A percentile compares a stretch with the other conserved stretches of the same genome.
These are phyloP conservation scores for Thripadectes ignobilis DNA, from an alignment of 2,797 vertebrate genomes.

Conservation along the genomic window DNA sequence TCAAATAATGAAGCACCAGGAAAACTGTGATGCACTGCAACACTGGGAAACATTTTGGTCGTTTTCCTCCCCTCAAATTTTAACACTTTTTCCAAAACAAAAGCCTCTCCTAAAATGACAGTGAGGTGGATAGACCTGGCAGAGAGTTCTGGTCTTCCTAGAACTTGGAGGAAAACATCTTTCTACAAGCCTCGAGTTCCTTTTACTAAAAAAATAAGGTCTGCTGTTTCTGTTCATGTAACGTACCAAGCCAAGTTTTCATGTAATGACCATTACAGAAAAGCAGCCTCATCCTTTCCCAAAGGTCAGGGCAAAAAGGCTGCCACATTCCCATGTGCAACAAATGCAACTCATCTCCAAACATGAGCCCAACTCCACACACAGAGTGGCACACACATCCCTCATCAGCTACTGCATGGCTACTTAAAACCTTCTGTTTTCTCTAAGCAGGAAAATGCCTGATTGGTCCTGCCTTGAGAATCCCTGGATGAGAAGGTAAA, in stretches of 20 bases:
- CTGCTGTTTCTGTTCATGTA: neutral
- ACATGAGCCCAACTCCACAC: rapidly evolving
- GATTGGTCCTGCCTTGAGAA: neutral
- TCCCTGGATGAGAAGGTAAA: neutral
- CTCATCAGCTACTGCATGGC: neutral
- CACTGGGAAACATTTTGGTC: neutral
- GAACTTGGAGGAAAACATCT: neutral
- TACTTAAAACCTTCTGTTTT: neutral
- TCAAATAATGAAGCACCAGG: neutral
- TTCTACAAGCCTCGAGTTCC: neutral
- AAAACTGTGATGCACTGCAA: neutral
- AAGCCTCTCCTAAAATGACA: neutral
- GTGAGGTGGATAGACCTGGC: rapidly evolving
- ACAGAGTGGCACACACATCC: neutral
- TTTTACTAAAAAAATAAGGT: neutral
- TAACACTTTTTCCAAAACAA: neutral
- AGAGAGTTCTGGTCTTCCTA: neutral
- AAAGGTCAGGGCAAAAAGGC: neutral
- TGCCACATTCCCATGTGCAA: neutral
- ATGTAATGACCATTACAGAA: neutral
- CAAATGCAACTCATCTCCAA: rapidly evolving
- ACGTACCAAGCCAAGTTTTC: neutral
- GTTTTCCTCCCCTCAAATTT: neutral
- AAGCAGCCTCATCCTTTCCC: neutral
- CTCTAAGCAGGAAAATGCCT: neutral